Base-by-base conservation (phyloP, 2,888 invertebrate species). In the Nomada hirtipes region DNA sequence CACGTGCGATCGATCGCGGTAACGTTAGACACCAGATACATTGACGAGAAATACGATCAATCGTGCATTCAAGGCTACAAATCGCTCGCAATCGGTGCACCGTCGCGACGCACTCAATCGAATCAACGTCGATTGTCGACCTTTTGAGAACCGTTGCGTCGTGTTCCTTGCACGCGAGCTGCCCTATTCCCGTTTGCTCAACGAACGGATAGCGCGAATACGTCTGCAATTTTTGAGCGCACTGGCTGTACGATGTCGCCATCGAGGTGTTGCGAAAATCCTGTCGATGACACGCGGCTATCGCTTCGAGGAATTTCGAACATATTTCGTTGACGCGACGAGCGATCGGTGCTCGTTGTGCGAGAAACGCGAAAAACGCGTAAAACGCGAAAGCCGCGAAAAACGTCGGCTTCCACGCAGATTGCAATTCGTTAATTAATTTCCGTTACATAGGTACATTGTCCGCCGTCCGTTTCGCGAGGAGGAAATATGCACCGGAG, bases 181-280 rank as follows among this genome's bases (percentile, higher is more conserved):
- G 59, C 67, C 60, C 85, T 81, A 72, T 82, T 80, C 73, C 36
- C 76, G 50, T 76, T 85, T 55, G 78, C 69, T 60, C 67, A 57
- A 11, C 70, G 18, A 69, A 65, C 73, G 74, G 68, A 72, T 83
- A 79, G 81, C 89, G 90, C 90, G 88, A 87, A 86, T 88, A 7
- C 86, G 74, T 72, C 85, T 89, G 91, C 91, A 68, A 91, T 92
- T 91, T 89, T 79, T 26, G 67, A 60, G 72, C 79, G 81, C 77
- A 65, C 65, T 74, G 73, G 18, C 13, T 57, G 18, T 20, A 23
- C 36, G 42, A 74, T 85, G 77, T 85, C 75, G 78, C 64, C 73
- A 82, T 73, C 70, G 74, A 26, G 36, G 10, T 13, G 53, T 86
- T 83, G 83, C 85, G 79, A 83, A 85, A 86, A 67, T 63, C 44